Evolutionary conservation across 2,113 vertebrate genomes (phyloP).

Genomic region (Cyprinodon tularosa): DNA sequence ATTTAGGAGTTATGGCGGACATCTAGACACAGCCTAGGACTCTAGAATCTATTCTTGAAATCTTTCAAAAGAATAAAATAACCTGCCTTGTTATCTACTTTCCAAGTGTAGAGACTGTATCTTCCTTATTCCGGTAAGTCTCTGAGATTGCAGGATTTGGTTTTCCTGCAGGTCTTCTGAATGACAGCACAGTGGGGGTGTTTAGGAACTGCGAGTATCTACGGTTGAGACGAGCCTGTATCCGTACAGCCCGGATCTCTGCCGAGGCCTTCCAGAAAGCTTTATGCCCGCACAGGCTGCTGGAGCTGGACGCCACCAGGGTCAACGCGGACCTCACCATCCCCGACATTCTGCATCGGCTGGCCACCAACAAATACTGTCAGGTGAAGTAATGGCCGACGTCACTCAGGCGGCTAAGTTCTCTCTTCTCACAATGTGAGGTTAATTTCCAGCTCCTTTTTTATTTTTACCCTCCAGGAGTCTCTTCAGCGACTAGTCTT

Average conservation of each 20-base stretch:
- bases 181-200: slow-evolving; percentile 94
- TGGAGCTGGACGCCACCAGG: slow-evolving; percentile 93
- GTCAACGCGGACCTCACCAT: slow-evolving; percentile 98
- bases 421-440: background rate
- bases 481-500: slow-evolving; percentile 93
- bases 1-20: no score
- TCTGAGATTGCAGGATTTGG: background rate
- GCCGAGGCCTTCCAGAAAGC: slow-evolving; percentile 94
- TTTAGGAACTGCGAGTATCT: slow-evolving; percentile 91
- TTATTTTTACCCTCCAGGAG: slow-evolving; percentile 79
- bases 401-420: background rate
- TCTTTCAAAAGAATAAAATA: no score
- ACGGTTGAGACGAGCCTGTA: slow-evolving; percentile 91
- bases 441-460: background rate
- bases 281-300: slow-evolving; percentile 92
- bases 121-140: no score
- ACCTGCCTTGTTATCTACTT: no score
- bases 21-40: no score
- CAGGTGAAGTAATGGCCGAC: slow-evolving; percentile 52
- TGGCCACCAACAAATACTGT: slow-evolving; percentile 91
- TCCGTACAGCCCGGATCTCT: slow-evolving; percentile 95
- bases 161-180: slow-evolving; percentile 85
- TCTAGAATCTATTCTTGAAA: no score
- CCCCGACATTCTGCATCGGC: slow-evolving; percentile 93
- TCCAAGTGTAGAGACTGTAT: no score